Evolutionary conservation across 2,113 vertebrate genomes (phyloP), one percentile per base, ranked within the genome.

Genomic region (Crocuta crocuta): DNA sequence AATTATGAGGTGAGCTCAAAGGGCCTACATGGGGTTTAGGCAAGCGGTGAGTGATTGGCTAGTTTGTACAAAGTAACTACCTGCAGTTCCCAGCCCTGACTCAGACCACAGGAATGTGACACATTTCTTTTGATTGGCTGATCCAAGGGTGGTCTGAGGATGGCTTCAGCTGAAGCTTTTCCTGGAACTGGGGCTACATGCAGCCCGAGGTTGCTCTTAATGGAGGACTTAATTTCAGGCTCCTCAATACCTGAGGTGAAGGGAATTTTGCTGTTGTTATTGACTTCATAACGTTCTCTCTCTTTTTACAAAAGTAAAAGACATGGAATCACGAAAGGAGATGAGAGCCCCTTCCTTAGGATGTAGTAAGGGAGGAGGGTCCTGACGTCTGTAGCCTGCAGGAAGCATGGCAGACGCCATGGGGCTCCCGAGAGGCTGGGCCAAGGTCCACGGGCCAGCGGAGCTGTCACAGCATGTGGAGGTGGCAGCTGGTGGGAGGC

Each of bases 221-320:
- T 39, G 39, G 39, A 39, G 39, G 39, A 39, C 39, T 39, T 39
- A 39, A 39, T 39, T 39, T 39, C 39, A 39, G 39, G 39, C 2
- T 39, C 39, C 39, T 39, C 39, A 39, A 39, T 97, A 98, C 98
- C 98, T 98, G 98, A 98, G 98, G 97, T 98, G 98, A 98, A 98
- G 97, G 98, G 97, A 97, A 97, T 65, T 71, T 50, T 90, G 15
- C 85, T 94, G 58, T 45, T 66, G 28, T 50, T 84, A 95, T 61
- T 45, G 53, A 68, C 86, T 76, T 76, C 26, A 12, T 81, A 21
- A 89, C 65, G 76, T 98, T 97, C 98, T 96, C 31, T 98, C 97
- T 58, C 70, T 71, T 73, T 50, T 78, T 43, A 91, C 31, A 97
- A 98, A 97, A 85, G 76, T 80, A 39, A 88, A 71, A 97, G 53